Evolutionary conservation across 2,888 invertebrate species (phyloP).

Genomic region (Heliconius aoede): DNA sequence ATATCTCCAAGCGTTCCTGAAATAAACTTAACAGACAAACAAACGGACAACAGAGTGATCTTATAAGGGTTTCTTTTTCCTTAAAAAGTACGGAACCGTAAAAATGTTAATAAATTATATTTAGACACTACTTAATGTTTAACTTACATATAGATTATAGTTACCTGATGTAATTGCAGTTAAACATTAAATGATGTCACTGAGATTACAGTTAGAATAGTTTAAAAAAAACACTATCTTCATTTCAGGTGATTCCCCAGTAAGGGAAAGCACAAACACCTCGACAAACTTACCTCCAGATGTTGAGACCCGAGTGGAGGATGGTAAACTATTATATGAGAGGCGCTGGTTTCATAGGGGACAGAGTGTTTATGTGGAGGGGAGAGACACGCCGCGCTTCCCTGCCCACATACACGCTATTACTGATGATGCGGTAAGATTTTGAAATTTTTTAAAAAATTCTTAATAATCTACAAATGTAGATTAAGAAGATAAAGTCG

Average conservation of each 20-base stretch:
- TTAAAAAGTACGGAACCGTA: too few species aligned
- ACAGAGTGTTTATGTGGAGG: slow-evolving; percentile 95
- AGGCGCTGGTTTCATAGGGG: slow-evolving; percentile 97
- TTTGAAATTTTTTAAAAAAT: slow-evolving; percentile 1
- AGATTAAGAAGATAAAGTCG: background rate
- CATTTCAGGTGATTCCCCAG: slow-evolving; percentile 71
- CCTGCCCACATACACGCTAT: slow-evolving; percentile 96
- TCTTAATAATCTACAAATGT: background rate
- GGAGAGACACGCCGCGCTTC: slow-evolving; percentile 92
- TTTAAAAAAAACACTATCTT: background rate
- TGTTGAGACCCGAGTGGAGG: slow-evolving; percentile 95
- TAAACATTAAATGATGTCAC: background rate
- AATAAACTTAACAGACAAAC: too few species aligned
- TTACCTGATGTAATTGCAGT: too few species aligned
- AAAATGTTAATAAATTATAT: too few species aligned
- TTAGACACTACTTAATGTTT: too few species aligned
- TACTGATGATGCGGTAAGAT: slow-evolving; percentile 92
- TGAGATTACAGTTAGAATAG: background rate
- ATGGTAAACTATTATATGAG: slow-evolving; percentile 96
- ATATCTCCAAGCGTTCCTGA: too few species aligned
- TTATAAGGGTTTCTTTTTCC: too few species aligned
- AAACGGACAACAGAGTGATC: too few species aligned
- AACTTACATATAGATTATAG: too few species aligned
- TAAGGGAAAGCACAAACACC: slow-evolving; percentile 62
- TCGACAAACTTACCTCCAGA: slow-evolving; percentile 58